A percentile compares a stretch with the other conserved stretches of the same genome.
Evolutionary conservation across 2,797 vertebrate species (phyloP).

Genomic region (Cetoscarus ocellatus): DNA sequence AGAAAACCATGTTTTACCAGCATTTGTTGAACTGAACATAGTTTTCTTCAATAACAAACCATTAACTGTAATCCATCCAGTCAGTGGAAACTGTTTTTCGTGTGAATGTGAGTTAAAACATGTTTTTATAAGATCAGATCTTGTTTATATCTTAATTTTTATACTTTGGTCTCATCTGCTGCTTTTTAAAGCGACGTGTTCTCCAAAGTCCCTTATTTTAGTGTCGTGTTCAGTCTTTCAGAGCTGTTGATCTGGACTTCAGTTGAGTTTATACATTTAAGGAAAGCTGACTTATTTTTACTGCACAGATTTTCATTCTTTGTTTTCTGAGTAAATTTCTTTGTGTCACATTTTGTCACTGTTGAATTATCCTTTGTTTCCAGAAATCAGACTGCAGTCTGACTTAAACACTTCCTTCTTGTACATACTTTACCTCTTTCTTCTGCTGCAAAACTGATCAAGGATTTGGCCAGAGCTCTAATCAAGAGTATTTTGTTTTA

Average conservation of each 20-base stretch:
- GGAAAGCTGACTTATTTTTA: neutral
- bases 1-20: too few relatives aligned
- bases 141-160: too few relatives aligned
- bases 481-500: conserved; percentile 1
- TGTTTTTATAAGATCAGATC: too few relatives aligned
- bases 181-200: neutral
- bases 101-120: too few relatives aligned
- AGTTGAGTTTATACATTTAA: neutral
- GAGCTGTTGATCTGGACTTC: neutral
- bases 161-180: neutral
- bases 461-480: conserved; percentile 15
- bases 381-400: neutral
- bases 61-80: too few relatives aligned
- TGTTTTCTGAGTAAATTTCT: conserved; percentile 10
- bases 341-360: neutral
- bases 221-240: conserved; percentile 2
- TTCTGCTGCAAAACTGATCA: conserved; percentile 28
- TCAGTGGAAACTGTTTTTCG: too few relatives aligned
- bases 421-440: conserved; percentile 27
- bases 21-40: too few relatives aligned
- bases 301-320: conserved; percentile 7
- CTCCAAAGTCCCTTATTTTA: neutral
- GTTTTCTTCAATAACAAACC: too few relatives aligned
- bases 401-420: neutral
- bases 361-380: neutral